Conservation (phyloP, 2,888 invertebrate genomes). For the Epiblema foenella region DNA sequence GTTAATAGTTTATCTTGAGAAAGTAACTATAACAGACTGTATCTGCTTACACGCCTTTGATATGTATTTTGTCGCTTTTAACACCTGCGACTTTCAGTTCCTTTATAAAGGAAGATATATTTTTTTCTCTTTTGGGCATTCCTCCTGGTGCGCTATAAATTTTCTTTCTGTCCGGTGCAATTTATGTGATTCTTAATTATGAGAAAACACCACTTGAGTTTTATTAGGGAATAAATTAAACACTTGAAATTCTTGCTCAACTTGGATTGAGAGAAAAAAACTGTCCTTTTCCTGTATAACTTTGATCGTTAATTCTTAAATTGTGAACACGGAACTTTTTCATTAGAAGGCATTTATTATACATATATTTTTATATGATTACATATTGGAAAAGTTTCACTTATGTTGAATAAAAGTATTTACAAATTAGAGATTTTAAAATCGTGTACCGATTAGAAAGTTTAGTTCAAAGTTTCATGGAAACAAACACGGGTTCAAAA, state of each 20-base stretch:
- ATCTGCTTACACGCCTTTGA: neutral
- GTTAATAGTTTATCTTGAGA: neutral
- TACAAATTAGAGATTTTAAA: too few relatives aligned
- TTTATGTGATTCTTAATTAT: conserved; percentile 41
- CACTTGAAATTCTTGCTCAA: conserved; percentile 5
- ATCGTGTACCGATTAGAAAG: too few relatives aligned
- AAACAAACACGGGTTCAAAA: too few relatives aligned
- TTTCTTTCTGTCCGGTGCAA: conserved; percentile 33
- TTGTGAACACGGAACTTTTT: neutral
- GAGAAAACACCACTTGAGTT: conserved; percentile 39
- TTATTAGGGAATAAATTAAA: conserved; percentile 36
- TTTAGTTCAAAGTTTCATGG: too few relatives aligned
- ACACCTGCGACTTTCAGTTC: conserved; percentile 31
- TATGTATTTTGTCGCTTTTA: conserved; percentile 24
- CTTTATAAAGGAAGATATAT: conserved; percentile 25
- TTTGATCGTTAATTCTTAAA: neutral
- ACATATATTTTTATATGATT: too few relatives aligned
- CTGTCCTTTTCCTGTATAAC: neutral
- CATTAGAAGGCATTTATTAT: too few relatives aligned
- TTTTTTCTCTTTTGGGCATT: conserved; percentile 18
- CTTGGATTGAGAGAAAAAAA: conserved; percentile 7
- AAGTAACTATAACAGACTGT: neutral
- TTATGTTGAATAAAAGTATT: too few relatives aligned
- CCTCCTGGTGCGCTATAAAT: conserved; percentile 35
- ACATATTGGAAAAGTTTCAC: too few relatives aligned